Percentiles rank a stretch among this genome's conserved stretches.
Conservation (phyloP, 2,888 invertebrate species). For the Sphaeridia pumilis region DNA sequence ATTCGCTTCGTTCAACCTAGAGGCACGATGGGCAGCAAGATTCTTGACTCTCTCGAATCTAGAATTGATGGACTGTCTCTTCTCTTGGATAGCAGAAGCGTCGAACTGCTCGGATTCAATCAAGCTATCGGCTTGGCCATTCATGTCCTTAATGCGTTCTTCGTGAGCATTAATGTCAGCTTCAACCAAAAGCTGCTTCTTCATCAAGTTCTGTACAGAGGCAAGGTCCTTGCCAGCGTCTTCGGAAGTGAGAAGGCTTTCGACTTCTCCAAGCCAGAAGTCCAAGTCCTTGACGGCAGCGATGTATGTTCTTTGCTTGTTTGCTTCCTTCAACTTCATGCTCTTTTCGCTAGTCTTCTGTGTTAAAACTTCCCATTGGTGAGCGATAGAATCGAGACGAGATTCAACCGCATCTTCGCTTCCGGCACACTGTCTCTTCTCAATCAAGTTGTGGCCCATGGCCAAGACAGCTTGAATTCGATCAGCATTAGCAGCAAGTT, state of each 20-base stretch:
- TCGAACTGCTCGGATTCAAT: slow-evolving; percentile 97
- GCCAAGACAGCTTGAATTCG: slow-evolving; percentile 89
- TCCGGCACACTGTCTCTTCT: slow-evolving; percentile 92
- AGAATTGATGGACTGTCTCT: slow-evolving; percentile 90
- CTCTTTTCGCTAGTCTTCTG: slow-evolving; percentile 98
- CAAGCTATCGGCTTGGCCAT: slow-evolving; percentile 87
- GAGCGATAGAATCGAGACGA: slow-evolving; percentile 79
- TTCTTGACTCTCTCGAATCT: slow-evolving; percentile 88
- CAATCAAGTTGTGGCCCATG: slow-evolving; percentile 88
- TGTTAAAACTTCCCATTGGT: slow-evolving; percentile 97
- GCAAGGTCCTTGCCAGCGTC: slow-evolving; percentile 97
- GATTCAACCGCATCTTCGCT: slow-evolving; percentile 95
- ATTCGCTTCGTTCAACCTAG: slow-evolving; percentile 94
- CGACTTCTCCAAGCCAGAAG: slow-evolving; percentile 99
- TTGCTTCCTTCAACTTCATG: slow-evolving; percentile 94
- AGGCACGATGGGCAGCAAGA: slow-evolving; percentile 88
- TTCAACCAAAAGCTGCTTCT: slow-evolving; percentile 95
- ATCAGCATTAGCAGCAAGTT: slow-evolving; percentile 95
- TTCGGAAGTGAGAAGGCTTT: slow-evolving; percentile 85
- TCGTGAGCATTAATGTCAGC: slow-evolving; percentile 96
- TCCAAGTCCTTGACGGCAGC: slow-evolving; percentile 99
- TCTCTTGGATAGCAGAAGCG: slow-evolving; percentile 87
- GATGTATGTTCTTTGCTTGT: slow-evolving; percentile 97
- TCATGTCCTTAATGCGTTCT: slow-evolving; percentile 87
- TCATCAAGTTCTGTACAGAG: slow-evolving; percentile 96